Percentiles rank a stretch among this genome's conserved stretches.
phyloP scores from a whole-genome alignment of 2,797 vertebrate species.

The Mormyrus hasselquistii region DNA sequence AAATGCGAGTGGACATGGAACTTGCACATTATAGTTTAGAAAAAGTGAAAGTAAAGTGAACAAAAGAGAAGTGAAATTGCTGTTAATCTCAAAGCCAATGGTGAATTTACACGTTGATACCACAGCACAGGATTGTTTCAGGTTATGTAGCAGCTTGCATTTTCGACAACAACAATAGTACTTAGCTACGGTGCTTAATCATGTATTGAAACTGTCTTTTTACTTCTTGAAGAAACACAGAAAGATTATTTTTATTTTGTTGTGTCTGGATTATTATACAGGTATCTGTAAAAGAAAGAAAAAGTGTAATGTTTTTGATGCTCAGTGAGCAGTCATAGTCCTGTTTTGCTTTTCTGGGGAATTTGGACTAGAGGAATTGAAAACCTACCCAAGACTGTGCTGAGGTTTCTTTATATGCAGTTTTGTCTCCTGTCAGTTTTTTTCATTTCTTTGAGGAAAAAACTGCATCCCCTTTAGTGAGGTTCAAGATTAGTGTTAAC shows the following conservation, averaged over 20 bases:
- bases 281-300: not conserved
- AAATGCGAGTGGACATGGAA: not conserved
- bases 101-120: not conserved
- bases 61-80: constrained; percentile 56
- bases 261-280: not conserved
- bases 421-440: not conserved
- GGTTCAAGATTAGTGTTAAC: not conserved
- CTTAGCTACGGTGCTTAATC: not conserved
- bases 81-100: not conserved
- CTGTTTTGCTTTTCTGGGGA: not conserved
- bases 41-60: constrained; percentile 37
- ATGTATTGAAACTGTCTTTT: not conserved
- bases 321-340: not conserved
- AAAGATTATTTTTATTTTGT: not conserved
- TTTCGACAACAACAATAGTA: not conserved
- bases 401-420: not conserved
- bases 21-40: not conserved
- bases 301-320: not conserved
- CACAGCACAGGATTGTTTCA: not conserved
- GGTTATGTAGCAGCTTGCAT: not conserved
- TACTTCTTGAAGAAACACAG: not conserved
- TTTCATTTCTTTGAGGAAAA: not conserved
- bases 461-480: not conserved
- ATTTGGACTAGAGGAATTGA: not conserved
- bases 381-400: not conserved